Base-by-base conservation (phyloP, 2,888 invertebrate species). In the Campaea margaritaria region DNA sequence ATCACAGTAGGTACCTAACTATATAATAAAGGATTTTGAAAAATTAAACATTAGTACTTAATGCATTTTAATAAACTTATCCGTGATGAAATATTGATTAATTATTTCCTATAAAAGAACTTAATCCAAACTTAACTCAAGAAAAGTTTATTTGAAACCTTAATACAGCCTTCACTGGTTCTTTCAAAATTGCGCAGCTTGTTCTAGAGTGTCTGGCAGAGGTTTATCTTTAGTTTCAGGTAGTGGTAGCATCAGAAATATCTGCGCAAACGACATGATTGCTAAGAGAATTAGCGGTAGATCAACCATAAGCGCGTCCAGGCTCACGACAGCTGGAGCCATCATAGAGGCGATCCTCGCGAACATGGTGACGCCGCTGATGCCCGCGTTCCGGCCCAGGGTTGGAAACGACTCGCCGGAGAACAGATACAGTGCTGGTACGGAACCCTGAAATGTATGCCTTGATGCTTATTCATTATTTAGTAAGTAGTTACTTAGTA, bases 381-480 rank as follows among this genome's bases (percentile, higher is more conserved):
- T 93, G 0, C 96, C 96, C 13, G 95, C 94, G 76, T 97, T 97
- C 14, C 97, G 91, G 2, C 96, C 93, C 13, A 96, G 93, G 0
- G 97, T 97, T 10, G 97, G 97, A 76, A 95, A 96, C 36, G 96
- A 81, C 83, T 97, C 97, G 0, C 96, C 96, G 10, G 96, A 94
- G 78, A 94, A 96, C 14, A 97, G 91, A 79, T 96, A 97, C 55
- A 96, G 85, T 0, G 95, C 86, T 52, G 93, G 89, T 61, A 92
- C 82, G 0, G 93, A 87, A 10, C 94, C 90, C 94, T 94, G 31
- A 10, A 31, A 31, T 9, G 31, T 9, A 31, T 31, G 10, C 9
- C 9, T 31, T 9, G 31, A 31, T 31, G 4, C 10, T 7, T 3
- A n/a, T 27, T 2, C 28, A 8, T 39, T 39, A 14, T 48, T 27